Conservation (phyloP, 1,140 invertebrate species). For the Rhizoglyphus robini region DNA sequence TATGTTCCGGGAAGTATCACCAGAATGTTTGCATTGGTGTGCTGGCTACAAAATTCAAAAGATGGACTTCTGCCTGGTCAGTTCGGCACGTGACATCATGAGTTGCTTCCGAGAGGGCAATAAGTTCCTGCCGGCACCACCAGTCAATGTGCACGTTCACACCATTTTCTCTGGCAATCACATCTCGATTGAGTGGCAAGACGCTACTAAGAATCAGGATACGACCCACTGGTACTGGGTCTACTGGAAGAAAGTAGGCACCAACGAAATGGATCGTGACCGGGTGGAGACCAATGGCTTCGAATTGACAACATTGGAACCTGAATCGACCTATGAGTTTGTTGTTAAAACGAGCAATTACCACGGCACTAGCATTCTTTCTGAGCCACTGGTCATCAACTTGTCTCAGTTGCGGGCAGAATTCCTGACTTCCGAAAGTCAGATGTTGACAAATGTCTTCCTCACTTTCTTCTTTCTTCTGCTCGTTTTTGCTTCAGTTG, state of each 20-base stretch:
- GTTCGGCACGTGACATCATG: constrained; percentile 55
- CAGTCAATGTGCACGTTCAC: constrained; percentile 49
- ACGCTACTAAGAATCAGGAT: constrained; percentile 60
- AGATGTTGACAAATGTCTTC: constrained; percentile 42
- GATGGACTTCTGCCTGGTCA: constrained; percentile 50
- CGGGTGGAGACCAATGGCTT: constrained; percentile 55
- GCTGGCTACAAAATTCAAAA: constrained; percentile 50
- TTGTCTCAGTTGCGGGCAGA: background rate
- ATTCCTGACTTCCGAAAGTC: constrained; percentile 39
- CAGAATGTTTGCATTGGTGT: constrained; percentile 59
- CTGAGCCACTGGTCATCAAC: constrained; percentile 54
- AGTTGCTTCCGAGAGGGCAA: constrained; percentile 63
- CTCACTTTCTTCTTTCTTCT: constrained; percentile 13
- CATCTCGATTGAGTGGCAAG: constrained; percentile 52
- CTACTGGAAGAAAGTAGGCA: constrained; percentile 38
- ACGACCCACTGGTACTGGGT: constrained; percentile 52
- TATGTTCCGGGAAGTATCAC: constrained; percentile 52
- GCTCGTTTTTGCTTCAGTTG: constrained; percentile 21
- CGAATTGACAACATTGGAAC: constrained; percentile 49
- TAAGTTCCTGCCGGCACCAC: constrained; percentile 59
- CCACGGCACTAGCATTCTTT: constrained; percentile 56
- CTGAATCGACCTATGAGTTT: constrained; percentile 56
- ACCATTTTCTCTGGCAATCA: constrained; percentile 37
- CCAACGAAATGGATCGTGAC: constrained; percentile 32
- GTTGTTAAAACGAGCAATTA: constrained; percentile 65